Base-by-base conservation (phyloP, 2,797 vertebrate species). In the Pempheris klunzingeri region DNA sequence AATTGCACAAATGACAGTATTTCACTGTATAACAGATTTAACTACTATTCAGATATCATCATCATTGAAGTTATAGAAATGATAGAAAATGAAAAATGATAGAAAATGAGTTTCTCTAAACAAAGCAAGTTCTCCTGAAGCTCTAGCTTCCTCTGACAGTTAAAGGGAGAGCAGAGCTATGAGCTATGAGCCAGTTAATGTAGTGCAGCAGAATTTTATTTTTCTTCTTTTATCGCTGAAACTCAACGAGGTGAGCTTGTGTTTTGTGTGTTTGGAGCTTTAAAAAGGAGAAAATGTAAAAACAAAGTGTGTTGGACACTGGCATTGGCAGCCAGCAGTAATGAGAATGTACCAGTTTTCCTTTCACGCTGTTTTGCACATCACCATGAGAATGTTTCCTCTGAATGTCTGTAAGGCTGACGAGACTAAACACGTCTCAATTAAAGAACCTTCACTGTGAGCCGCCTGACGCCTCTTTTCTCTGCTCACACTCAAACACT, bases 371-470 rank as follows among this genome's bases (percentile, higher is more conserved):
- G 78, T 80, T 88, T 92, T 92, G 90, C 87, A 92, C 91, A 91
- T 89, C 46, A 57, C 85, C 74, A 10, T 84, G 78, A 91, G 88
- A 90, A 88, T 87, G 90, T 91, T 87, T 86, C 77, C 78, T 90
- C 76, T 91, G 88, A 91, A 88, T 88, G 90, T 93, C 71, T 87
- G 80, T 87, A 77, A 69, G 30, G 71, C 68, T 58, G 54, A 74
- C 17, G 77, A 85, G 67, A 80, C 70, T 67, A 85, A 84, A 74
- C 53, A 82, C 52, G 76, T 89, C 85, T 83, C 81, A 91, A 92
- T 93, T 90, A 93, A 93, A 73, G 82, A 86, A 65, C 61, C 17
- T 86, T 89, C 90, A 93, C 90, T 91, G 90, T 93, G 88, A 80
- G 17, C 38, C 2, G 17, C 36, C 32, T 47, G 22, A 65, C 4